Evolutionary conservation across 2,797 vertebrate genomes (phyloP).

Genomic region (Gorsachius magnificus): DNA sequence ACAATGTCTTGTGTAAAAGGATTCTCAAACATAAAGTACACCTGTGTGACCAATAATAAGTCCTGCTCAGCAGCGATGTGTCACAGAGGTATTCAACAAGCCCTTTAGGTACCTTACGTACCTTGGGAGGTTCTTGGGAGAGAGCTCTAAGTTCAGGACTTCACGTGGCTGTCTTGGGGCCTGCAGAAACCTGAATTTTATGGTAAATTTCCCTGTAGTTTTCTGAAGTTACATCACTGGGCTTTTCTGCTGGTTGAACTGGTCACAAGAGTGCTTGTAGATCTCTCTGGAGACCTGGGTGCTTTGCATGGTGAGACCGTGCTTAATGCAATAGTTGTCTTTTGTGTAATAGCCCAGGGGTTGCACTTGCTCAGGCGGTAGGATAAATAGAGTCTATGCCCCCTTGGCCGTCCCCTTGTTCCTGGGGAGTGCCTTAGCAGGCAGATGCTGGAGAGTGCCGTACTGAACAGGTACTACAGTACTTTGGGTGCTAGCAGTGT

Average conservation of each 20-base stretch:
- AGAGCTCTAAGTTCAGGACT: not conserved
- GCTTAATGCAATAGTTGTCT: not conserved
- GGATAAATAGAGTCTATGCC: not conserved
- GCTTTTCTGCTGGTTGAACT: not conserved
- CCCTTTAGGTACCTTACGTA: not conserved
- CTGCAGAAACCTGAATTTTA: not conserved
- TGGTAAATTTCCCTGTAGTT: not conserved
- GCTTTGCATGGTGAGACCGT: not conserved
- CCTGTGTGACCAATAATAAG: not conserved
- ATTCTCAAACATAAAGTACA: not conserved
- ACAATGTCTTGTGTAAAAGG: not conserved
- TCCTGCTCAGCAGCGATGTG: not conserved
- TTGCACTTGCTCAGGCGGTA: not conserved
- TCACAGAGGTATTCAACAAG: not conserved
- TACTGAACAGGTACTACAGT: not conserved
- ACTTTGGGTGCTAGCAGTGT: not conserved
- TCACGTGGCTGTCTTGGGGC: not conserved
- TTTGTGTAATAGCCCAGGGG: not conserved
- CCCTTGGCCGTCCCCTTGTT: not conserved
- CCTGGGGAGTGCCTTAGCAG: not conserved
- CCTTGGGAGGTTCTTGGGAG: not conserved
- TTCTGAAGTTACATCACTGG: not conserved
- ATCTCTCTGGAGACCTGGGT: not conserved
- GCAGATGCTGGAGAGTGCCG: not conserved
- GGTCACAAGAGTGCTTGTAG: not conserved